Base-by-base conservation (phyloP, 1,140 invertebrate species). In the Leptopilina boulardi region DNA sequence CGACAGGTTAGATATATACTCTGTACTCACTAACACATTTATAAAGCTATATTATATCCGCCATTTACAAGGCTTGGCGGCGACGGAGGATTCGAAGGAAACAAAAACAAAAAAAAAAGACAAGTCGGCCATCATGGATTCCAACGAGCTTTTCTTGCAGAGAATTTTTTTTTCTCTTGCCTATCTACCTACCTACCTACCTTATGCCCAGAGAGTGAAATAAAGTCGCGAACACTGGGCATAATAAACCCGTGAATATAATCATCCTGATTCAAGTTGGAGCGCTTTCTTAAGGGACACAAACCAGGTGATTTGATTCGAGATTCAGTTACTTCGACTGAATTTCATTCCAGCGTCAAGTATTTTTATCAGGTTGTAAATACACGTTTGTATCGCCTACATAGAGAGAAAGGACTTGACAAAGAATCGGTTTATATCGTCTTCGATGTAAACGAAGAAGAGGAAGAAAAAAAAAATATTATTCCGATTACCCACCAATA, bases 221-320 rank as follows among this genome's bases (percentile, higher is more conserved):
- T 85, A 77, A 83, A 87, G 81, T 81, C 81, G 80, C 81, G 80
- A 82, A 82, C 80, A 82, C 83, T 79, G 77, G 81, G 74, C 70
- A 83, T 80, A 87, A 90, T 90, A 90, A 90, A 89, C 87, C 85
- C 86, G 75, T 81, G 82, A 80, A 89, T 83, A 86, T 88, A 89
- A 89, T 90, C 89, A 89, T 88, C 83, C 83, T 81, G 88, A 84
- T 86, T 82, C 80, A 34, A 82, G 80, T 78, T 80, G 59, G 75
- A 78, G 74, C 82, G 56, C 77, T 44, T 76, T 38, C 34, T 23
- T 21, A 66, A 19, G 41, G 72, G 76, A 77, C 75, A 77, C 5
- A 38, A 74, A 77, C 34, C 72, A n/a, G 75, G 44, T 76, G 71
- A 66, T 77, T 70, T 26, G 30, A 26, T 34, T 51, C 70, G 74